Evolutionary conservation across 1,140 invertebrate genomes (phyloP).

Genomic region (Tyrophagus putrescentiae): DNA sequence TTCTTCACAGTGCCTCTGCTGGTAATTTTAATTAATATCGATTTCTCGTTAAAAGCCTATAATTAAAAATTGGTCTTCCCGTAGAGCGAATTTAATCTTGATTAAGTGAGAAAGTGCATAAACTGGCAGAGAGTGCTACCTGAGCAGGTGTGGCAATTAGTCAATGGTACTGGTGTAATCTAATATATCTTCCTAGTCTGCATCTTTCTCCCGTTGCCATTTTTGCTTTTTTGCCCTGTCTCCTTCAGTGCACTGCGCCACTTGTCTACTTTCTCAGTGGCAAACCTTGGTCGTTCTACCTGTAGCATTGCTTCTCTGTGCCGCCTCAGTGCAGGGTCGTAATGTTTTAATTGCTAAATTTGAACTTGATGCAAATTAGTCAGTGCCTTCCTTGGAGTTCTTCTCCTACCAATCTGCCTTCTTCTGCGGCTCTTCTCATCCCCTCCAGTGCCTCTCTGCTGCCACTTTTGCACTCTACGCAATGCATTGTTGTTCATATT

Average conservation of each 20-base stretch:
- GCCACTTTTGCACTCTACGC: not conserved
- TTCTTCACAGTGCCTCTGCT: not conserved
- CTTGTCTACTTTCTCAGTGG: too few species aligned
- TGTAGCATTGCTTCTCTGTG: not conserved
- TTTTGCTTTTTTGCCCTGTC: not conserved
- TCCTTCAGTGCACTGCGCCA: too few species aligned
- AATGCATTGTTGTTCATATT: too few species aligned
- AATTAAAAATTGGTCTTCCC: constrained; percentile 5
- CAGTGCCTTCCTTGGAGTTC: too few species aligned
- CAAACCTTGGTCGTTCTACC: too few species aligned
- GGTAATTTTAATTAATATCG: constrained; percentile 7
- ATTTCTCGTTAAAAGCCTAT: constrained; percentile 16
- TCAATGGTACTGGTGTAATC: not conserved
- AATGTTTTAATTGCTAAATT: constrained; percentile 11
- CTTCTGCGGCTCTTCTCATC: too few species aligned
- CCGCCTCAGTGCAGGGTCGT: not conserved
- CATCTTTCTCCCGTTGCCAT: not conserved
- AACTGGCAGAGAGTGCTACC: not conserved
- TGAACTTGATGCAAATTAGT: constrained; percentile 1
- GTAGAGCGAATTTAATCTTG: not conserved
- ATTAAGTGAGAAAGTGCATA: not conserved
- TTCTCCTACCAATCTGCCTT: too few species aligned
- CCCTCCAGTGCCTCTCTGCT: not conserved
- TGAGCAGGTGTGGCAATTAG: constrained; percentile 15
- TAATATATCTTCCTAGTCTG: constrained; percentile 9